These are phyloP conservation scores for Pseudotriccus pelzelni DNA, from an alignment of 2,797 vertebrate species.

Conservation along the genomic window DNA sequence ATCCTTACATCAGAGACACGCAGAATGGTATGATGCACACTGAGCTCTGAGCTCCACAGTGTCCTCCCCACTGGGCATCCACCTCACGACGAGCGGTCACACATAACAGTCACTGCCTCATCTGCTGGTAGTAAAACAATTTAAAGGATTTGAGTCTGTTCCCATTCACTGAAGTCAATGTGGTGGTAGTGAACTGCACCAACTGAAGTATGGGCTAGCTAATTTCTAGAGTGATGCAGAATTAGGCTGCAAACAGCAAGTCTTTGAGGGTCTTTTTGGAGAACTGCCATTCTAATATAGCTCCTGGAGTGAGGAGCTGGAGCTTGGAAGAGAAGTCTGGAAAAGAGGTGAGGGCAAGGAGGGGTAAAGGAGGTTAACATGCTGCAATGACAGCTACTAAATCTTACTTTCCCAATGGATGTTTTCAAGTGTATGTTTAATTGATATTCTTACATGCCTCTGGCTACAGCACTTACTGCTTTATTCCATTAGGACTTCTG, in stretches of 20 bases:
- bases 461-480: background rate
- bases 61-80: background rate
- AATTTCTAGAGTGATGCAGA: background rate
- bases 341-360: background rate
- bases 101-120: rapidly evolving
- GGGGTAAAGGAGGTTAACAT: background rate
- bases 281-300: background rate
- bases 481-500: conserved; percentile 1
- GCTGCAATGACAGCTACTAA: conserved; percentile 2
- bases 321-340: background rate
- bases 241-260: background rate
- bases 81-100: rapidly evolving
- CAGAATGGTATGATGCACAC: background rate
- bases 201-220: background rate
- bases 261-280: background rate
- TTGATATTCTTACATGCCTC: conserved; percentile 18
- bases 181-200: background rate
- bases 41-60: background rate
- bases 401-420: conserved; percentile 22
- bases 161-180: background rate
- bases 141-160: background rate
- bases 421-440: conserved; percentile 40
- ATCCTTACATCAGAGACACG: background rate
- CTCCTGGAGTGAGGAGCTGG: background rate
- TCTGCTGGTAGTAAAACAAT: background rate